A percentile compares a stretch with the other conserved stretches of the same genome.
phyloP scores from a whole-genome alignment of 2,888 invertebrate species.

The Erebia aethiops region DNA sequence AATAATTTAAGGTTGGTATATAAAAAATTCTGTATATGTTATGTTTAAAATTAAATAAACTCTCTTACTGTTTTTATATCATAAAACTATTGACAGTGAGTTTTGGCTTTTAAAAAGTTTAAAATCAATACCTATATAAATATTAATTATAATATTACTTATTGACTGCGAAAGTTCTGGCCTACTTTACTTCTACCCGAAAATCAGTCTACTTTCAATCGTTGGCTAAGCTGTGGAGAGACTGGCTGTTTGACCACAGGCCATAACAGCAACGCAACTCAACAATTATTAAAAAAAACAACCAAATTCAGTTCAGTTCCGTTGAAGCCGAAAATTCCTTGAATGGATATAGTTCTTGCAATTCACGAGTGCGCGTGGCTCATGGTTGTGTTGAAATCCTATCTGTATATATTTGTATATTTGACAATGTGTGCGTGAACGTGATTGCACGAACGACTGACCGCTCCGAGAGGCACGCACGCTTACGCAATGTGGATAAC shows the following conservation, averaged over 20 bases:
- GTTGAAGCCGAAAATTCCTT: too few relatives aligned
- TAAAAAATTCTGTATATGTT: conserved; percentile 80
- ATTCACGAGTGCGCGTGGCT: too few relatives aligned
- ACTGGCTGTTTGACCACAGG: conserved; percentile 40
- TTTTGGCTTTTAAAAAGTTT: conserved; percentile 74
- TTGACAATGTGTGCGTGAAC: too few relatives aligned
- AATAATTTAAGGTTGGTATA: conserved; percentile 80
- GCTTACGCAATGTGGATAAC: too few relatives aligned
- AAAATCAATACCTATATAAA: conserved; percentile 69
- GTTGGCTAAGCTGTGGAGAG: conserved; percentile 66
- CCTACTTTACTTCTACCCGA: conserved; percentile 78
- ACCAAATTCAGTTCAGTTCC: too few relatives aligned
- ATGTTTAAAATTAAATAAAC: conserved; percentile 81
- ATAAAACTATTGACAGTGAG: conserved; percentile 75
- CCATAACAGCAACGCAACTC: conserved; percentile 12
- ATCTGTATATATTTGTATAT: too few relatives aligned
- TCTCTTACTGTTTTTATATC: conserved; percentile 75
- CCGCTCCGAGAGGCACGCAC: too few relatives aligned
- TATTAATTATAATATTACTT: conserved; percentile 58
- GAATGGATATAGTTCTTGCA: too few relatives aligned
- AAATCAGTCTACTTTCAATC: conserved; percentile 79
- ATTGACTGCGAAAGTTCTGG: conserved; percentile 75
- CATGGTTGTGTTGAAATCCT: too few relatives aligned
- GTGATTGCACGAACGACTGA: too few relatives aligned
- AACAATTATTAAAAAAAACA: background rate